Percentiles rank a stretch among this genome's conserved stretches.
These are phyloP conservation scores for Rhabdomys pumilio DNA, from an alignment of 2,797 vertebrate species.

Conservation along the genomic window DNA sequence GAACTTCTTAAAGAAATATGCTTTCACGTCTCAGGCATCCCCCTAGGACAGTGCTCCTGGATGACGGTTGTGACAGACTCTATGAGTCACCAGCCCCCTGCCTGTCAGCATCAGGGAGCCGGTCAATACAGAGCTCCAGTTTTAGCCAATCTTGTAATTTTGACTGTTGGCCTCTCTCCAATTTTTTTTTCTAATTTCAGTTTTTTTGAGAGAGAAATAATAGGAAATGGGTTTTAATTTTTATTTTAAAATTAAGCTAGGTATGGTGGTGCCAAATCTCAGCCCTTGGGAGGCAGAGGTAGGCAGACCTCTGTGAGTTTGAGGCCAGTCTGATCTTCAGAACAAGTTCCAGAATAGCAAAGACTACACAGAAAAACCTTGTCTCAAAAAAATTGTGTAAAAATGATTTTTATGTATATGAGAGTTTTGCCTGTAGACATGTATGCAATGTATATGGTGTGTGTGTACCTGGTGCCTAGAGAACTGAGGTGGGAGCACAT, in stretches of 20 bases:
- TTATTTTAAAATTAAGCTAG: not conserved
- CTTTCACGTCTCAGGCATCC: not conserved
- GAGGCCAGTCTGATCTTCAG: not conserved
- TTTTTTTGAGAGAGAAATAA: constrained; percentile 20
- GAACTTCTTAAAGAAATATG: constrained; percentile 57
- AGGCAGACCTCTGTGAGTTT: not conserved
- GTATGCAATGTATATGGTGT: no score
- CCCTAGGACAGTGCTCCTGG: not conserved
- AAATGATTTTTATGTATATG: not conserved
- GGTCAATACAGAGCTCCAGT: not conserved
- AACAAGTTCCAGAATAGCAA: not conserved
- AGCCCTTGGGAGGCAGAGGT: not conserved
- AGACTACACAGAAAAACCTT: not conserved
- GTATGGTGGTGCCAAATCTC: not conserved
- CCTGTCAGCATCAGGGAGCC: not conserved
- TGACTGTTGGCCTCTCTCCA: not conserved
- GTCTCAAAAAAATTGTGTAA: not conserved
- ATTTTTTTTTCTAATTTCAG: not conserved
- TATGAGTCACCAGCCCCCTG: not conserved
- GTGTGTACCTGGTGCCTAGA: no score
- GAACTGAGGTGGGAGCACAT: not conserved
- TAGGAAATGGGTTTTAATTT: not conserved
- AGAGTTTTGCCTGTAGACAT: not conserved
- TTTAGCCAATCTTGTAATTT: not conserved
- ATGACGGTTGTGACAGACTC: constrained; percentile 22